Evolutionary conservation across 2,797 vertebrate genomes (phyloP).

Genomic region (Chelon auratus): DNA sequence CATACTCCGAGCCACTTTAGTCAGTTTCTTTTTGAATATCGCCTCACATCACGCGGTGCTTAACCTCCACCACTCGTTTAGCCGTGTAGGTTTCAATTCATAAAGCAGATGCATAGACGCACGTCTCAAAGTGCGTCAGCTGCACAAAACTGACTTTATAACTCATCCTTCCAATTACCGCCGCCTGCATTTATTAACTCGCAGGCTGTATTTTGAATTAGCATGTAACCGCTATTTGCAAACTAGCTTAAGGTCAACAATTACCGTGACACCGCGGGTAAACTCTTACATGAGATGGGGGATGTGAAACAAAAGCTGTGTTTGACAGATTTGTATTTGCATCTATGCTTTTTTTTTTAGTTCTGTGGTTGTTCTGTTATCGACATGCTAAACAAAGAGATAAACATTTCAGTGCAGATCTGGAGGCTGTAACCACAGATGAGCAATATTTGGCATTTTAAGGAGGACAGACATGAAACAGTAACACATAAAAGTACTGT

Average conservation of each 20-base stretch:
- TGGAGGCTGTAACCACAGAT: neutral
- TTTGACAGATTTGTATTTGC: too few relatives aligned
- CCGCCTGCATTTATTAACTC: constrained; percentile 25
- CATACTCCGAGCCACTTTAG: too few relatives aligned
- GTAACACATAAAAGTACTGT: constrained; percentile 1
- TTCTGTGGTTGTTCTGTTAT: too few relatives aligned
- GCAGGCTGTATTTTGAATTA: constrained; percentile 3
- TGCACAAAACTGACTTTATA: constrained; percentile 13
- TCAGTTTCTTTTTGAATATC: neutral
- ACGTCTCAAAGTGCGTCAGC: neutral
- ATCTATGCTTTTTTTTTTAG: too few relatives aligned
- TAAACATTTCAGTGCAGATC: neutral
- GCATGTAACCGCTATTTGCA: constrained; percentile 8
- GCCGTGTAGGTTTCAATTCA: neutral
- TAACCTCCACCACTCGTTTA: neutral
- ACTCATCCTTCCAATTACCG: constrained; percentile 22
- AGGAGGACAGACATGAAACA: neutral
- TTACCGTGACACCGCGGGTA: neutral
- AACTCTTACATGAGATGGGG: neutral
- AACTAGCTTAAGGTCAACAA: neutral
- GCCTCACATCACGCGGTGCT: neutral
- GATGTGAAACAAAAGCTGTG: too few relatives aligned
- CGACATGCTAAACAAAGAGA: neutral
- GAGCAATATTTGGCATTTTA: constrained; percentile 4
- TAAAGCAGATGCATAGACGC: neutral